Evolutionary conservation across 2,113 vertebrate species (phyloP), one percentile per base, ranked within the genome.

Genomic region (Ciconia maguari): DNA sequence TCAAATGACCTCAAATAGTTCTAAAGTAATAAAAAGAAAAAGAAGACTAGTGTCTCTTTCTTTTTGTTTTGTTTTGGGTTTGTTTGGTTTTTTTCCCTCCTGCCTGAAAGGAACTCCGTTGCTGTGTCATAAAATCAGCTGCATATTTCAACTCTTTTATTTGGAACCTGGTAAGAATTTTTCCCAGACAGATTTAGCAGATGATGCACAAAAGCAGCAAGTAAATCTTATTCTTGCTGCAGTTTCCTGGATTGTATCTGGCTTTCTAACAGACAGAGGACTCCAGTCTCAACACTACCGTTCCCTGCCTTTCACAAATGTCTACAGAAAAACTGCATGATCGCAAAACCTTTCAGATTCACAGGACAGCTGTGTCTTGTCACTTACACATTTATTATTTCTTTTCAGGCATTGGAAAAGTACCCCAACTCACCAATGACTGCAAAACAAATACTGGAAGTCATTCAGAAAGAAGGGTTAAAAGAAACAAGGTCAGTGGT

Each of bases 391-490:
- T 93, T 83, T 97, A 71, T 95, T 97, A 77, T 98, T 96, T 97
- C 78, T 97, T 97, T 97, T 90, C 91, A 99, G 98, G 98, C 98
- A 95, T 93, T 99, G 98, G 98, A 99, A 97, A 99, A 98, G 96
- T 98, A 98, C 60, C 98, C 98, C 97, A 98, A 98, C 96, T 98
- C 98, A 87, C 98, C 98, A 96, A 99, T 98, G 98, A 98, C 98
- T 90, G 98, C 98, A 98, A 99, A 99, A 94, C 98, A 98, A 97
- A 99, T 99, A 97, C 83, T 99, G 98, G 98, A 98, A 98, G 98
- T 98, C 94, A 98, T 99, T 98, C 98, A 99, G 97, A 99, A 99
- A 97, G 98, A 99, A 98, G 98, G 98, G 48, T 97, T 99, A 97
- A 99, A 99, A 97, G 98, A 98, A 98, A 98, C 98, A 98, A 99